Conservation (phyloP, 2,113 vertebrate genomes). For the Cryptomyrus ogoouensis region DNA sequence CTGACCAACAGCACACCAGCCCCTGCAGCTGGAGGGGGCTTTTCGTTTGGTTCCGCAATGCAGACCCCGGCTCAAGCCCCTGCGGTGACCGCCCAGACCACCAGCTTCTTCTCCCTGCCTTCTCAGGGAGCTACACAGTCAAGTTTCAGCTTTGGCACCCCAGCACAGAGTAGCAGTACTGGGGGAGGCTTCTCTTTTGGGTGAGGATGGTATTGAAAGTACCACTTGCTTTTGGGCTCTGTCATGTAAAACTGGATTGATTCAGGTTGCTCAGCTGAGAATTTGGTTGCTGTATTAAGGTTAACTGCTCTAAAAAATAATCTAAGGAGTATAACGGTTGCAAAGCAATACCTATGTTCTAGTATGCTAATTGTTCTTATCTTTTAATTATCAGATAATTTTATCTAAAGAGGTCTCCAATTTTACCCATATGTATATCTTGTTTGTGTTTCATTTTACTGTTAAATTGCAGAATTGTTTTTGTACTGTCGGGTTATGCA, state of each 20-base stretch:
- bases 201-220: slow-evolving; percentile 31
- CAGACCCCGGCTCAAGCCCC: slow-evolving; percentile 44
- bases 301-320: neutral
- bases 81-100: slow-evolving; percentile 39
- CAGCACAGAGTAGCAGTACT: slow-evolving; percentile 46
- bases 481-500: neutral
- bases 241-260: neutral
- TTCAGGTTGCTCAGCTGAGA: neutral
- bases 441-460: neutral
- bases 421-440: neutral
- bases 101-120: slow-evolving; percentile 56
- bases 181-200: slow-evolving; percentile 66
- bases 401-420: neutral
- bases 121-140: slow-evolving; percentile 45
- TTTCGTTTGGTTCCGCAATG: slow-evolving; percentile 53
- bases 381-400: neutral
- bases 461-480: neutral
- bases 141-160: slow-evolving; percentile 69
- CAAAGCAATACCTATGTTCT: neutral
- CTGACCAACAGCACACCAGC: slow-evolving; percentile 51
- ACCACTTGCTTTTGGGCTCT: neutral
- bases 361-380: neutral
- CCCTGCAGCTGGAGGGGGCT: slow-evolving; percentile 39
- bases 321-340: neutral
- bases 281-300: neutral